Evolutionary conservation across 2,888 invertebrate species (phyloP).

Genomic region (Metallyticus violacea): DNA sequence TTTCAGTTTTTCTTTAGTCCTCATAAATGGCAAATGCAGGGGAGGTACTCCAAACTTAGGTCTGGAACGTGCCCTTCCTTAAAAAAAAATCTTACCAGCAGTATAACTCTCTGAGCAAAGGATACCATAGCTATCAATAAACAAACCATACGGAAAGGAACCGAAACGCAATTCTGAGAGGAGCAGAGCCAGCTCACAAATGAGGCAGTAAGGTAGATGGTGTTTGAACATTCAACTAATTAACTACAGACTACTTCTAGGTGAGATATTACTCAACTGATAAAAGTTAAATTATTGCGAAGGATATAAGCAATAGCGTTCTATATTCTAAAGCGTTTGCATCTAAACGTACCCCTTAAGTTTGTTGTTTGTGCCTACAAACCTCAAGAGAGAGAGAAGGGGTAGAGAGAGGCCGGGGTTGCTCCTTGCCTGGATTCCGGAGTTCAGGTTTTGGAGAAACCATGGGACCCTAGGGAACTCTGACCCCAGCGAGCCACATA

Average conservation of each 20-base stretch:
- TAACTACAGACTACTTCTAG: neutral
- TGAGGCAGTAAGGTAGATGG: no score
- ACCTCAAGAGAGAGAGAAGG: neutral
- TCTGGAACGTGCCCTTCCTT: no score
- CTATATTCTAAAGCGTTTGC: neutral
- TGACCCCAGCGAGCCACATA: neutral
- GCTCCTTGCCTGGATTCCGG: neutral
- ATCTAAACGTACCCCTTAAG: neutral
- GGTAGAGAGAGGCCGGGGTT: no score
- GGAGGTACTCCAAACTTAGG: no score
- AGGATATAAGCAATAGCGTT: neutral
- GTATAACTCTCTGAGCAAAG: no score
- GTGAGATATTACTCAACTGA: neutral
- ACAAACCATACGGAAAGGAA: no score
- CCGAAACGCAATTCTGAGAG: no score
- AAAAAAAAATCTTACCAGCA: no score
- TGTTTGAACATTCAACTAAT: neutral
- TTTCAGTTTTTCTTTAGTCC: no score
- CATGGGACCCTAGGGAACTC: conserved; percentile 1
- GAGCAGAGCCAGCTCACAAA: no score
- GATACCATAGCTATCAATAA: no score
- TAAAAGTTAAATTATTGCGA: neutral
- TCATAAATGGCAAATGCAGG: no score
- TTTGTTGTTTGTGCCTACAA: neutral
- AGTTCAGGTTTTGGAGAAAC: conserved; percentile 1